Percentiles rank a stretch among this genome's conserved stretches.
Evolutionary conservation across 92 coral and sea anemone genomes (phyloP).

Genomic region (Desmophyllum pertusum): DNA sequence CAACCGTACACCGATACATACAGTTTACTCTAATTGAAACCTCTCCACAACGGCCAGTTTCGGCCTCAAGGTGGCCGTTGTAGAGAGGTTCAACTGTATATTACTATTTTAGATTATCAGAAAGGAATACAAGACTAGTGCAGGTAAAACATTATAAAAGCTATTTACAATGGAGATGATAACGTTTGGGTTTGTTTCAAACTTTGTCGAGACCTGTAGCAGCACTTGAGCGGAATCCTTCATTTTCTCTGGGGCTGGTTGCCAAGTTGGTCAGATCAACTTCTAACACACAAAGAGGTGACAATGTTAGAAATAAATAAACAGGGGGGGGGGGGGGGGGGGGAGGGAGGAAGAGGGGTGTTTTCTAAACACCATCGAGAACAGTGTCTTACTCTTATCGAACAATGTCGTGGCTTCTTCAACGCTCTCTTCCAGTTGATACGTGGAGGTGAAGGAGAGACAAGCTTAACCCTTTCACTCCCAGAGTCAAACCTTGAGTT

Average conservation of each 20-base stretch:
- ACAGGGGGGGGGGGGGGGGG: neutral
- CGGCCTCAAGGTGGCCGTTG: too few relatives aligned
- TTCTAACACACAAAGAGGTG: conserved; percentile 4
- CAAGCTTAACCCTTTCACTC: too few relatives aligned
- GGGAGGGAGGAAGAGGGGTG: neutral
- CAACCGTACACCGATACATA: too few relatives aligned
- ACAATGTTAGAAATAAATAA: neutral
- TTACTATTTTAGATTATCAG: neutral
- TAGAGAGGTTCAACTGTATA: too few relatives aligned
- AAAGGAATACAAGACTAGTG: neutral
- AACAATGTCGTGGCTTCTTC: too few relatives aligned
- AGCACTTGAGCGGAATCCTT: conserved; percentile 37
- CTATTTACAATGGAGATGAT: neutral
- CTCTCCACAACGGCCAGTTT: too few relatives aligned
- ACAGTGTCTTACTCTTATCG: too few relatives aligned
- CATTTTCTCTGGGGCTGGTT: conserved; percentile 18
- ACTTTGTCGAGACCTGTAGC: conserved; percentile 31
- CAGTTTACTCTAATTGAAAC: too few relatives aligned
- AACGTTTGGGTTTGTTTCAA: neutral
- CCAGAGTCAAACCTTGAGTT: too few relatives aligned
- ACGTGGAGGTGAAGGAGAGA: too few relatives aligned
- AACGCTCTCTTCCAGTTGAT: too few relatives aligned
- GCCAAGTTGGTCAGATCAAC: conserved; percentile 28
- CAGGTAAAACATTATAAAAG: neutral
- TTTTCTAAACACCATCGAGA: neutral